Evolutionary conservation across 2,888 invertebrate genomes (phyloP), one percentile per base, ranked within the genome.

Genomic region (Rambutsinella grinnellia): DNA sequence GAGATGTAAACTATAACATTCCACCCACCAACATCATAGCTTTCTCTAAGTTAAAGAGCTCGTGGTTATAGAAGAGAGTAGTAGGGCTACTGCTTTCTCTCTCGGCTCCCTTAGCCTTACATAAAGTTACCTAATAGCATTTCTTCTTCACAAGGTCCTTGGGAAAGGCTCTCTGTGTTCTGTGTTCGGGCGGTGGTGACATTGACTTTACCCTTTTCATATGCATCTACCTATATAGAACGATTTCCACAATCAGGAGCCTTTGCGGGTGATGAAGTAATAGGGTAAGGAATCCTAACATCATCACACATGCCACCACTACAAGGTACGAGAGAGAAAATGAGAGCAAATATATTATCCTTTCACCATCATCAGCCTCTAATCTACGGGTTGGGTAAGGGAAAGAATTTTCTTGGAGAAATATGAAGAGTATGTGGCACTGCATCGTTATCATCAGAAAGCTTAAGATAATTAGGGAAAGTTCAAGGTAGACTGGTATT

Each of bases 201-300:
- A 49, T 49, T 49, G 49, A 49, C 49, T 49, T 49, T 49, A 49
- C n/a, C 49, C 49, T 49, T 15, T 49, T 17, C n/a, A 5, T 3
- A 17, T 19, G n/a, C 36, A 36, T 5, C 36, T 36, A 36, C 36
- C 36, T 36, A 36, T 36, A 13, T 36, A 36, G 5, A 36, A 36
- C 6, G 36, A 36, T 10, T 44, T 44, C 8, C 44, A n/a, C n/a
- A n/a, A n/a, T 8, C 19, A 15, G 49, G 63, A 27, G 51, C 15
- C n/a, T 23, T n/a, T 61, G 53, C 26, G 46, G 61, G 27, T 58
- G 68, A 58, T 68, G 68, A 69, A 69, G 54, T 44, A 69, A 69
- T 69, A 61, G 53, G 36, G 61, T 54, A 69, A 69, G 44, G 27
- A 46, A 69, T 69, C 61, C 54, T 69, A 54, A 69, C 54, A 36